Evolutionary conservation across 2,888 invertebrate species (phyloP).

Genomic region (Pyrrhia umbra): DNA sequence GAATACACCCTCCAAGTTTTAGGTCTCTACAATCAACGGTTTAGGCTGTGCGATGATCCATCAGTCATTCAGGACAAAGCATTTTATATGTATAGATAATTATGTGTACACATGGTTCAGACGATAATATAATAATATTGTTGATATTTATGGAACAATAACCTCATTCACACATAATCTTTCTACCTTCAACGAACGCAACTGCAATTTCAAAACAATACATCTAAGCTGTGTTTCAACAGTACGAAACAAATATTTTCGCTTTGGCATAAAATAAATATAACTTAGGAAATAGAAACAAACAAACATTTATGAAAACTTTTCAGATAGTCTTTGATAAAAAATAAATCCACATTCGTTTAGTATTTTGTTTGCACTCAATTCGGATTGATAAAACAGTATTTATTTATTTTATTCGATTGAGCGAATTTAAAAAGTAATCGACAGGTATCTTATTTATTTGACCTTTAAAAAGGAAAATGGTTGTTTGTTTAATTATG

Average conservation of each 20-base stretch:
- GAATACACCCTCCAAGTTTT: too few relatives aligned
- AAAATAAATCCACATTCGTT: slow-evolving; percentile 10
- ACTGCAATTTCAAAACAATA: not conserved
- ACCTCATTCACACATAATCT: too few relatives aligned
- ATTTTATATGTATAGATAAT: too few relatives aligned
- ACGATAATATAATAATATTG: too few relatives aligned
- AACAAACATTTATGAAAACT: slow-evolving; percentile 3
- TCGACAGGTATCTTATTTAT: not conserved
- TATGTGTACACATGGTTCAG: too few relatives aligned
- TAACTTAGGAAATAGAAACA: slow-evolving; percentile 3
- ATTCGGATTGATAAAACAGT: slow-evolving; percentile 14
- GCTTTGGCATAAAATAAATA: not conserved
- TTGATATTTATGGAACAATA: too few relatives aligned
- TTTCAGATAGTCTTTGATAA: not conserved
- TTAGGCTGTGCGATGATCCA: too few relatives aligned
- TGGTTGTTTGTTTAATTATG: not conserved
- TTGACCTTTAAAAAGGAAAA: not conserved
- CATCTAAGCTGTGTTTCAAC: not conserved
- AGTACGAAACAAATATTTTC: slow-evolving; percentile 2
- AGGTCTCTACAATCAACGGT: too few relatives aligned
- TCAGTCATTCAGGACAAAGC: too few relatives aligned
- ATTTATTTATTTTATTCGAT: not conserved
- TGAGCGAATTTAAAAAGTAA: not conserved
- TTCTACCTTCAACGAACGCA: not conserved
- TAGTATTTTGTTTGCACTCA: slow-evolving; percentile 15